Percentiles rank a stretch among this genome's conserved stretches.
Conservation (phyloP, 2,888 invertebrate species). For the Ornithoptera priamus region DNA sequence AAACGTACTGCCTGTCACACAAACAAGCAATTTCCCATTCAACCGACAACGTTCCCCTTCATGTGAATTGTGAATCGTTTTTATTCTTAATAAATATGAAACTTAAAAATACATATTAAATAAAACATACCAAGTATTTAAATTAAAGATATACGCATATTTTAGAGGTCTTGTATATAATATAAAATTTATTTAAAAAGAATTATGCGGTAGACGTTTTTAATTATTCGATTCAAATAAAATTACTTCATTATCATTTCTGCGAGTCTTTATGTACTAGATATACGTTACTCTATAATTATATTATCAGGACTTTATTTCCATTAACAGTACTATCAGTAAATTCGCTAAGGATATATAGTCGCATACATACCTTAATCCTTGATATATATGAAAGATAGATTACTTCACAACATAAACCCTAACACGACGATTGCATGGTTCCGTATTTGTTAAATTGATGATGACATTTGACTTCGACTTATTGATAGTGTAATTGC, state of each 20-base stretch:
- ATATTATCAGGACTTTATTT: not conserved
- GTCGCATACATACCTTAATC: not conserved
- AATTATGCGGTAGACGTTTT: too few species aligned
- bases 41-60: conserved; percentile 13
- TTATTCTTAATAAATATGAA: not conserved
- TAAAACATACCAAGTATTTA: not conserved
- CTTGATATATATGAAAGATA: not conserved
- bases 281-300: too few species aligned
- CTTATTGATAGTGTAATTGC: conserved; percentile 13
- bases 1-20: conserved; percentile 24
- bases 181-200: too few species aligned
- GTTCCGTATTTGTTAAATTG: conserved; percentile 3
- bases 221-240: too few species aligned
- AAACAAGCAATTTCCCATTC: conserved; percentile 28
- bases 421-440: not conserved
- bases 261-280: too few species aligned
- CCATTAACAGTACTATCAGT: not conserved
- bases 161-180: not conserved
- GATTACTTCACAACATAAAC: not conserved
- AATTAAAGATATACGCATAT: not conserved
- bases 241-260: too few species aligned
- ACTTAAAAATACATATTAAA: not conserved
- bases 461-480: conserved; percentile 24
- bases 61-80: conserved; percentile 12
- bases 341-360: not conserved